Base-by-base conservation (phyloP, 1,140 invertebrate species). In the Coptotermes formosanus region DNA sequence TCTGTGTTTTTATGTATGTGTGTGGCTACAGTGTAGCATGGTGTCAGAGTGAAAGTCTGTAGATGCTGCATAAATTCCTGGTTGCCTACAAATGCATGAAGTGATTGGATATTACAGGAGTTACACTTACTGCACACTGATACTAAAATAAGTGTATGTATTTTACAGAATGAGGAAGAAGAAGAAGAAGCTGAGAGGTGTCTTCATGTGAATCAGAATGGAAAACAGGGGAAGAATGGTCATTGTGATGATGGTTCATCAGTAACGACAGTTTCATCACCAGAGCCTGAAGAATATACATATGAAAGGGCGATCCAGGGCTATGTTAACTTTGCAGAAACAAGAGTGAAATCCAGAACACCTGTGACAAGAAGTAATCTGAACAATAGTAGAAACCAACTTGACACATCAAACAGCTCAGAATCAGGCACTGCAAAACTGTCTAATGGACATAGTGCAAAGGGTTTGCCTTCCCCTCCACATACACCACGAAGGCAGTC, bases 291-390 rank as follows among this genome's bases (percentile, higher is more conserved):
- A 87, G 96, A 97, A 89, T 97, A 97, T 90, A 97, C 96, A 1
- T 97, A 96, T 90, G 96, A 97, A 90, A 94, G 95, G 87, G 96
- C 96, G 86, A 97, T 97, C 87, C 95, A 96, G 88, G 95, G 95
- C 87, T 97, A 97, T 89, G 95, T 96, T 86, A 89, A 95, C 95
- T 86, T 92, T 92, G 82, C 94, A 92, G 89, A 95, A 90, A 88
- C 91, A 90, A 88, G 89, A 87, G 89, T 88, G 25, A 75, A 75
- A 75, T 75, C 64, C 11, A 75, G 64, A 19, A 32, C 43, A 19
- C 12, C 82, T 25, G 43, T 52, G 32, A 45, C 82, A 43, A 83
- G 32, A 43, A 85, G n/a, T 59, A 84, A 84, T 45, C 48, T 84
- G 30, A 84, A 84, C 32, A 64, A 45, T 14, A 84, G 59, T 19